Evolutionary conservation across 2,797 vertebrate genomes (phyloP), one percentile per base, ranked within the genome.

Genomic region (Poeciliopsis paucimaculata): DNA sequence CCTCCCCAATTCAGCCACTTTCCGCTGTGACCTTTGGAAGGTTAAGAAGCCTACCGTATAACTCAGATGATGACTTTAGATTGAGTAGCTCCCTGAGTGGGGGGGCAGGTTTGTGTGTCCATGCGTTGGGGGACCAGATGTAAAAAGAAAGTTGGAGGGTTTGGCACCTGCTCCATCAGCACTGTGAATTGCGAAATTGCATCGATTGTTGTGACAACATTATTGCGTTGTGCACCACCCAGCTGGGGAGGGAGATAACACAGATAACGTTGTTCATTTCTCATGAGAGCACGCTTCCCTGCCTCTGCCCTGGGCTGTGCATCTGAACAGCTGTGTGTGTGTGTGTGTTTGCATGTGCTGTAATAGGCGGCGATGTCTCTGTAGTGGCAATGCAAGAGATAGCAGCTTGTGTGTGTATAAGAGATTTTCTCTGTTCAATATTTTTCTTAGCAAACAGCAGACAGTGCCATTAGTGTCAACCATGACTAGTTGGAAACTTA

Each of bases 161-260:
- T 80, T 87, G 87, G 89, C 90, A 89, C 76, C 36, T 70, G 66
- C 81, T 88, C 84, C 84, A 90, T 92, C 87, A 91, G 81, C 60
- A 78, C 78, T 84, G 85, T 83, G 87, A 87, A 88, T 85, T 75
- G 87, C 81, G 72, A 73, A 85, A 82, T 86, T 34, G 64, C 83
- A 91, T 90, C 34, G 87, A 93, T 92, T 49, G 81, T 82, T 57
- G 80, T 23, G 36, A 92, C 89, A 88, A 73, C 73, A 16, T 89
- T 84, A 76, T 88, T 91, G 88, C 84, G 85, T 90, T 75, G 88
- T 73, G n/a, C 71, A 0, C 55, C 78, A 82, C 86, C 82, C 91
- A 90, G 86, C 90, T 93, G 90, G 89, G 89, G 77, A 82, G 79
- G 82, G 72, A 77, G 89, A 94, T 93, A 92, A 92, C 88, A 83